Conservation (phyloP, 2,888 invertebrate species). For the Drosophila borborema region DNA sequence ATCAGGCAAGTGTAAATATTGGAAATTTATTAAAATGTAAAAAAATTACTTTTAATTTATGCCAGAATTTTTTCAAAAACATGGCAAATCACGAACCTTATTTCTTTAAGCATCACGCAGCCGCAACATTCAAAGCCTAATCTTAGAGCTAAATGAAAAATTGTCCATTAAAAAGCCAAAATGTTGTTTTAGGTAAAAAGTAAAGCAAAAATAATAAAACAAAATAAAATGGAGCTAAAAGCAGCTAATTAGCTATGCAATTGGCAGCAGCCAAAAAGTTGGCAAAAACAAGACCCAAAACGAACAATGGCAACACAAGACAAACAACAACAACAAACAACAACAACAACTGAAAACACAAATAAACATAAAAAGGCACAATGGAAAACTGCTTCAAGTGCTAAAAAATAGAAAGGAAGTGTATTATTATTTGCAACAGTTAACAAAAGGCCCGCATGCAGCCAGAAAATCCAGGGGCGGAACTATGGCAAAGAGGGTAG, state of each 20-base stretch:
- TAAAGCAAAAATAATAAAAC: background rate
- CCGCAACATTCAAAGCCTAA: background rate
- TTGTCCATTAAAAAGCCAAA: background rate
- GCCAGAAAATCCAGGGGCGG: background rate
- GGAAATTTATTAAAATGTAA: too few relatives aligned
- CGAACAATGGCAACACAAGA: conserved; percentile 39
- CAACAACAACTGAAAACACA: conserved; percentile 19
- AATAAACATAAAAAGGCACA: conserved; percentile 27
- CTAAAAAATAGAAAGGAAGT: conserved; percentile 44
- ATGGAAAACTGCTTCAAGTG: conserved; percentile 43
- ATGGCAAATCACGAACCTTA: background rate
- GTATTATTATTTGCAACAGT: conserved; percentile 68
- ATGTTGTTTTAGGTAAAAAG: conserved; percentile 1
- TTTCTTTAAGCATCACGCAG: too few relatives aligned
- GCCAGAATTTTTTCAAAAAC: too few relatives aligned
- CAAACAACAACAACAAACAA: conserved; percentile 37
- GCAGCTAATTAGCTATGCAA: conserved; percentile 54
- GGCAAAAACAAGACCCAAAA: conserved; percentile 31
- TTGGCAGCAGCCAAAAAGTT: conserved; percentile 35
- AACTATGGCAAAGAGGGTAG: background rate
- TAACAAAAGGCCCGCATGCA: conserved; percentile 52
- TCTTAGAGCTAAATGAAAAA: background rate
- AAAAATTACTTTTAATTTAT: too few relatives aligned
- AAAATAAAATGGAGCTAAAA: background rate
- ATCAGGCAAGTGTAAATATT: too few relatives aligned